phyloP scores from a whole-genome alignment of 2,113 vertebrate genomes.

The Bubo bubo region DNA sequence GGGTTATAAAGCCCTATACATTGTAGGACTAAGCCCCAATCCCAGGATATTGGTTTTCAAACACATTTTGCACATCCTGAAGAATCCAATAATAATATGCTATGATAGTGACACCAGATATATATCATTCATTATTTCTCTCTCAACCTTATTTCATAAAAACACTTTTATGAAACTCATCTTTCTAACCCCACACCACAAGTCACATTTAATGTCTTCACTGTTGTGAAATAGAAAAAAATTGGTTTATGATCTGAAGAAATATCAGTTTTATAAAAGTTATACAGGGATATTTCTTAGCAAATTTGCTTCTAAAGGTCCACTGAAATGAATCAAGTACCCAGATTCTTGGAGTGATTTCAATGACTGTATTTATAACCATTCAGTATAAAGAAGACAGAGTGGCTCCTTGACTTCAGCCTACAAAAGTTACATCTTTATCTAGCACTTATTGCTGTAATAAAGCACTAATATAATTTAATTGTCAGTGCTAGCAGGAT shows the following conservation, averaged over 20 bases:
- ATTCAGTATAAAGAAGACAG: neutral
- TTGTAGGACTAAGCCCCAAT: neutral
- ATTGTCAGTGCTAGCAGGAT: neutral
- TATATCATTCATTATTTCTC: neutral
- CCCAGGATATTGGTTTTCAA: neutral
- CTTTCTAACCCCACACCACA: neutral
- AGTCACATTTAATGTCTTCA: neutral
- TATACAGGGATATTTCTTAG: neutral
- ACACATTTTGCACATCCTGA: neutral
- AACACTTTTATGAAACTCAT: constrained; percentile 29
- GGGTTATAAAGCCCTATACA: neutral
- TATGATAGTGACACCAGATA: neutral
- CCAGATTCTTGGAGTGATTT: neutral
- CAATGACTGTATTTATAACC: neutral
- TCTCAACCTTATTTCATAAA: constrained; percentile 16
- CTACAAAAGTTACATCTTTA: neutral
- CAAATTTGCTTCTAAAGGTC: neutral
- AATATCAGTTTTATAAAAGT: neutral
- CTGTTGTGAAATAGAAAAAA: neutral
- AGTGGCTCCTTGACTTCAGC: neutral
- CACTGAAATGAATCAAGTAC: neutral
- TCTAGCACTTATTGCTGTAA: neutral
- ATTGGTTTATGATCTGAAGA: neutral
- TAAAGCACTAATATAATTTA: neutral
- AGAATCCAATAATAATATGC: neutral